Evolutionary conservation across 2,888 invertebrate genomes (phyloP), one percentile per base, ranked within the genome.

Genomic region (Ptychoptera contaminata): DNA sequence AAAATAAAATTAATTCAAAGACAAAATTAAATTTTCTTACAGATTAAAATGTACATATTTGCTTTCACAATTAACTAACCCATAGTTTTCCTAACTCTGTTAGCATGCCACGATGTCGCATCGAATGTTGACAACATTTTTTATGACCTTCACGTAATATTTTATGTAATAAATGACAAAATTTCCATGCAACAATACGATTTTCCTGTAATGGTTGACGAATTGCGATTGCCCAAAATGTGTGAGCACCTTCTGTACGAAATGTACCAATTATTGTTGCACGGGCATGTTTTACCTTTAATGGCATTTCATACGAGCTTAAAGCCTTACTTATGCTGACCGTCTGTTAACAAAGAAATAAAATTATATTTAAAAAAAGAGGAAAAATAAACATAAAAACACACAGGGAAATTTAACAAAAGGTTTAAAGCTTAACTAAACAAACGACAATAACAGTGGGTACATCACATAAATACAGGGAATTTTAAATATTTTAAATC

Each of bases 241-340:
- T 81, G 58, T 79, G 74, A 10, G 85, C 88, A 55, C 92, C 88
- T 65, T 88, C 86, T 56, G 90, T 90, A 58, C 88, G 85, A 64
- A 90, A 92, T 15, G 93, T 93, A 30, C 92, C 93, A 55, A 97
- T 88, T 57, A 97, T 91, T 10, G 88, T 81, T 59, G 84, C 86
- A 53, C 98, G 78, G 37, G 94, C 92, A 82, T 98, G 98, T 74
- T 98, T 98, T 62, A 94, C 93, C 69, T 98, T 98, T 1, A 94
- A 84, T 1, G 97, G 93, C 8, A 82, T 82, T 67, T 98, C 97
- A 50, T 81, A 74, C 10, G 79, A 74, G 66, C 88, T 96, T 52
- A 97, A 82, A 15, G 97, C 97, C 68, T 98, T 98, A 55, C 80
- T 80, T 48, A 97, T 81, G 51, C 90, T 88, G 7, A 23, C 23